phyloP scores from a whole-genome alignment of 2,888 invertebrate genomes.

The Amphipoea lucens region DNA sequence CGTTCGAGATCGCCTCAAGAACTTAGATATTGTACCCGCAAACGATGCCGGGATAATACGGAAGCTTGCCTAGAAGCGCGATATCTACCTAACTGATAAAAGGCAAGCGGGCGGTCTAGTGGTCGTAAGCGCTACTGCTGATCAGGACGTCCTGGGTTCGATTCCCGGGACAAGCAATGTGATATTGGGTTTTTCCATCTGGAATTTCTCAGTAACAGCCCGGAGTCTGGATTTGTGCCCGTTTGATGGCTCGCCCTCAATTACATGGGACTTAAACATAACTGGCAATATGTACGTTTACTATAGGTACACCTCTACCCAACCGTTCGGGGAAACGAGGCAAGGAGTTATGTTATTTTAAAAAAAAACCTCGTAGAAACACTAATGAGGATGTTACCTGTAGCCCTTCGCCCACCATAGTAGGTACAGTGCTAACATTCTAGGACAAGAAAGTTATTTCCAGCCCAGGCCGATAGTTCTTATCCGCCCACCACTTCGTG shows the following conservation, averaged over 20 bases:
- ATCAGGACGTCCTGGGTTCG: not conserved
- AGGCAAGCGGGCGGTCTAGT: not conserved
- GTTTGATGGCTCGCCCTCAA: not conserved
- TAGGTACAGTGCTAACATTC: conserved; percentile 26
- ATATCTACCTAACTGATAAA: conserved; percentile 2
- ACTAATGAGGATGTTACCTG: conserved; percentile 24
- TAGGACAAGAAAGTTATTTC: conserved; percentile 55
- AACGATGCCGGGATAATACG: not conserved
- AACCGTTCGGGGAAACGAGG: not conserved
- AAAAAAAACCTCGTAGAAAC: not conserved
- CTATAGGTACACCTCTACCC: not conserved
- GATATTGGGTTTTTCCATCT: not conserved
- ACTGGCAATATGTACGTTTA: not conserved
- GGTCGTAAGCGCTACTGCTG: not conserved
- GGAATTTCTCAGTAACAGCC: not conserved
- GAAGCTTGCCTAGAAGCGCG: too few species aligned
- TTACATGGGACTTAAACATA: not conserved
- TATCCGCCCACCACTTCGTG: conserved; percentile 54
- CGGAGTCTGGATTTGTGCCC: not conserved
- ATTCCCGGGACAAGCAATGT: not conserved
- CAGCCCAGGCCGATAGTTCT: conserved; percentile 35
- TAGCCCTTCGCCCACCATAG: conserved; percentile 1
- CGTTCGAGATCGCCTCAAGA: not conserved
- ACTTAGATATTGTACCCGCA: not conserved
- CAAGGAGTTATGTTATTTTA: not conserved